These are phyloP conservation scores for Jordanella pulchra DNA, from an alignment of 2,797 vertebrate genomes.

Conservation along the genomic window DNA sequence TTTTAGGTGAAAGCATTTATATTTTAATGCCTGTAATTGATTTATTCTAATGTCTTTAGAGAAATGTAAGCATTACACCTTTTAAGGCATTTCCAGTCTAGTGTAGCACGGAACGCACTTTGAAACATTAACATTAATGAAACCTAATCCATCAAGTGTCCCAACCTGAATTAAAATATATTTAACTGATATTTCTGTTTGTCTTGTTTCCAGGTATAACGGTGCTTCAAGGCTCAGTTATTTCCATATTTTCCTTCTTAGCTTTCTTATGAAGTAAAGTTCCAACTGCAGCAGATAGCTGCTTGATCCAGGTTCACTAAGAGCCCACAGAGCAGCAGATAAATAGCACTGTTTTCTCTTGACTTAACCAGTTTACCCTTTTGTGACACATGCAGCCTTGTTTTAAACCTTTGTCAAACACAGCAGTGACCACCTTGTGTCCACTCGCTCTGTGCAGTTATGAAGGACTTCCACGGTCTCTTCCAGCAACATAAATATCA, in stretches of 20 bases:
- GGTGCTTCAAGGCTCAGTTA: not conserved
- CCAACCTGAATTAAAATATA: not conserved
- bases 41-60: too few relatives aligned
- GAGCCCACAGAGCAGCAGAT: conserved; percentile 41
- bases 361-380: conserved; percentile 62
- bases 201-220: not conserved
- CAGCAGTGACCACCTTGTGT: conserved; percentile 36
- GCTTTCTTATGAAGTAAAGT: conserved; percentile 22
- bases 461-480: conserved; percentile 43
- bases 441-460: conserved; percentile 45
- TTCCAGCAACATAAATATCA: conserved; percentile 55
- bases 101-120: not conserved
- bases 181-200: not conserved
- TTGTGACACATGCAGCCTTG: conserved; percentile 44
- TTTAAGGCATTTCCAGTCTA: not conserved
- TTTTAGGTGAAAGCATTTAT: too few relatives aligned
- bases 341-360: conserved; percentile 50
- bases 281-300: conserved; percentile 29
- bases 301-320: conserved; percentile 20
- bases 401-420: conserved; percentile 64
- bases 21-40: not conserved
- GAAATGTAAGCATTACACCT: not conserved
- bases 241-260: not conserved
- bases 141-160: not conserved
- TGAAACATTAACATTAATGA: too few relatives aligned